Evolutionary conservation across 2,888 invertebrate species (phyloP).

Genomic region (Cactoblastis cactorum): DNA sequence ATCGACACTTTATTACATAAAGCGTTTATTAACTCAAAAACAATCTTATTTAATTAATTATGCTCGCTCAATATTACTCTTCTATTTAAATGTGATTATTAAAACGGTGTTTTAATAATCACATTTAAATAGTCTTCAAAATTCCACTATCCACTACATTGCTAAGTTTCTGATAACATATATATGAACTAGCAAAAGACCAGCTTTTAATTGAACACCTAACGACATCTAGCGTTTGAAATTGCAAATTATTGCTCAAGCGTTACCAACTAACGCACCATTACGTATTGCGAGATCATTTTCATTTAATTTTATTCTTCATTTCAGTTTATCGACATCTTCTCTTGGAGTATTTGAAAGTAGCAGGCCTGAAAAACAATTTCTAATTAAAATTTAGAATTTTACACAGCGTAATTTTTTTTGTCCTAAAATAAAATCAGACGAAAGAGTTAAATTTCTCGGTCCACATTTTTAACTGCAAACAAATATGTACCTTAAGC

Average conservation of each 20-base stretch:
- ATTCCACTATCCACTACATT: neutral
- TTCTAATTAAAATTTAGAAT: no score
- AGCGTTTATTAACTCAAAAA: no score
- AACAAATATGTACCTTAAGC: conserved; percentile 76
- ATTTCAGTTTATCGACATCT: conserved; percentile 73
- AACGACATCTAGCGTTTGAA: conserved; percentile 20
- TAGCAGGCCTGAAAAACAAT: conserved; percentile 83
- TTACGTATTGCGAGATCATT: conserved; percentile 56
- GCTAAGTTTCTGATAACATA: neutral
- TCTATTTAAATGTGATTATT: neutral
- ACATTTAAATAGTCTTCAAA: neutral
- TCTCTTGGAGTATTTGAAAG: conserved; percentile 87
- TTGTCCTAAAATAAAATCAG: no score
- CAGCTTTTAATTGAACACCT: conserved; percentile 14
- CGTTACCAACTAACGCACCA: conserved; percentile 34
- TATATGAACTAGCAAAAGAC: neutral
- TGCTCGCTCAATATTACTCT: no score
- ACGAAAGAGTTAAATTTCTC: no score
- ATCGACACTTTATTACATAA: no score
- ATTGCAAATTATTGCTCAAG: conserved; percentile 23
- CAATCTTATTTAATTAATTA: no score
- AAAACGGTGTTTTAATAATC: no score
- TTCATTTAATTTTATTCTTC: conserved; percentile 20
- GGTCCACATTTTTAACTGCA: neutral
- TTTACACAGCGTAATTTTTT: no score